Evolutionary conservation across 1,140 invertebrate species (phyloP), one percentile per base, ranked within the genome.

Genomic region (Philotrypesis tridentata): DNA sequence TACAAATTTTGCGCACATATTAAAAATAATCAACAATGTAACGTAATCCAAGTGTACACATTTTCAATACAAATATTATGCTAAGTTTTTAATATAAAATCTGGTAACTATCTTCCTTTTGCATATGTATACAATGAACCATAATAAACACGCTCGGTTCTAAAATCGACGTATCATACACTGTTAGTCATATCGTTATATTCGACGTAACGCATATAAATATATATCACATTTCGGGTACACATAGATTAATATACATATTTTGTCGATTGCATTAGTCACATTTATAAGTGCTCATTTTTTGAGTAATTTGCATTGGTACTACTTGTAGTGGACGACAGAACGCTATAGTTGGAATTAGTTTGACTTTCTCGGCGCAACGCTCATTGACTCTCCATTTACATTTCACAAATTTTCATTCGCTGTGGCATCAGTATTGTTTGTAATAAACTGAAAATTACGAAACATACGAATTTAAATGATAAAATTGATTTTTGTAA

Each of bases 121-220:
- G 31, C 31, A 65, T 80, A 65, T 37, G 27, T 48, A 68, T 60
- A 27, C 21, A 63, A 82, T 80, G 76, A 85, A 83, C 76, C 70
- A 79, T 83, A 80, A 43, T 85, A 79, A 82, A 84, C 79, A 43
- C 71, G 83, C 83, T 55, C 21, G 21, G 21, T 0, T n/a, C 48
- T 55, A 84, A 76, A 72, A 73, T 85, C 72, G 83, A 84, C 79
- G 70, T 55, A 55, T 55, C 25, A 80, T 79, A 79, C 75, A 83
- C 80, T 76, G 74, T 85, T 84, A 87, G 87, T 89, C 87, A 89
- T 89, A 88, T 87, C 83, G 70, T 88, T 88, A 87, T 85, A 86
- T 87, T 86, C 84, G 83, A 84, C 84, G 70, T 84, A 55, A n/a
- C 81, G 85, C 82, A 79, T 82, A 85, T 60, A 14, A 60, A n/a